A percentile compares a stretch with the other conserved stretches of the same genome.
Evolutionary conservation across 2,888 invertebrate species (phyloP).

Genomic region (Sphaerophoria taeniata): DNA sequence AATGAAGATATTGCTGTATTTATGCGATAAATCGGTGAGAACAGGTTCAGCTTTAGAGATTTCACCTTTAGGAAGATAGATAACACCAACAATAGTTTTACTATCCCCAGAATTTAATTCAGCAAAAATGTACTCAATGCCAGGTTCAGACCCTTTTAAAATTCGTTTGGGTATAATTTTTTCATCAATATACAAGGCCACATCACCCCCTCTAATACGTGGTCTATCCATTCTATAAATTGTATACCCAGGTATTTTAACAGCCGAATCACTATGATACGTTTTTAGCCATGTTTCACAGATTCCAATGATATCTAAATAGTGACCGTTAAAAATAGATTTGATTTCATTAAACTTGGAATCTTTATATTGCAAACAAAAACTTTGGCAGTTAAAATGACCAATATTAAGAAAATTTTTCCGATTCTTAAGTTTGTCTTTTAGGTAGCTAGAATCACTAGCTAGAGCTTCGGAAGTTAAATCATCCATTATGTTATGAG

Average conservation of each 20-base stretch:
- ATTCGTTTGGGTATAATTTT: background rate
- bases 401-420: background rate
- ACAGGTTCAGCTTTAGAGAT: slow-evolving; percentile 11
- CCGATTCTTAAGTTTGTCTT: background rate
- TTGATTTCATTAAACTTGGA: slow-evolving; percentile 6
- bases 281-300: background rate
- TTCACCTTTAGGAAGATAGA: background rate
- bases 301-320: background rate
- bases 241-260: background rate
- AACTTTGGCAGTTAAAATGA: slow-evolving; percentile 13
- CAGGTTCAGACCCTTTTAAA: background rate
- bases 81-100: slow-evolving; percentile 4
- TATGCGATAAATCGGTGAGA: background rate
- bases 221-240: background rate
- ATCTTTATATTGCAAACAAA: background rate
- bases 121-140: slow-evolving; percentile 2
- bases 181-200: background rate
- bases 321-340: background rate
- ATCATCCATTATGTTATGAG: no score
- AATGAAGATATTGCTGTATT: background rate
- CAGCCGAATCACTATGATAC: background rate
- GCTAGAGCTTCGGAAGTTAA: no score
- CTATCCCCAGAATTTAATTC: background rate
- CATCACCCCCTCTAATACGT: background rate
- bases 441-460: no score